A percentile compares a stretch with the other conserved stretches of the same genome.
These are phyloP conservation scores for Alces alces DNA, from an alignment of 2,113 vertebrate genomes.

Conservation along the genomic window DNA sequence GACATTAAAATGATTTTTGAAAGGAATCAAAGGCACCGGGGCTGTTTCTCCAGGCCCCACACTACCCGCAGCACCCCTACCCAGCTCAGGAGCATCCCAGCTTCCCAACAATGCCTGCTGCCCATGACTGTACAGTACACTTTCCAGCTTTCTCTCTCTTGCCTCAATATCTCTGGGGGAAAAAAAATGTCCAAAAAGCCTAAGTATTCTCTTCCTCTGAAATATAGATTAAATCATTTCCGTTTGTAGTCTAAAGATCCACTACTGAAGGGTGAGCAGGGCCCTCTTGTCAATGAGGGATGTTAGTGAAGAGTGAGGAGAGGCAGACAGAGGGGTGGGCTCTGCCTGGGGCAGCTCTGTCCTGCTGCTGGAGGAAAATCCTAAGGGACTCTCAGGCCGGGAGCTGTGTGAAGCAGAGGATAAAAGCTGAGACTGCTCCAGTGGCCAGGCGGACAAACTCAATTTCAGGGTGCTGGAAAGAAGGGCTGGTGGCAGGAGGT, in stretches of 20 bases:
- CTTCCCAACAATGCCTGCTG: not conserved
- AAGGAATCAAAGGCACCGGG: not conserved
- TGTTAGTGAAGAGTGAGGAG: not conserved
- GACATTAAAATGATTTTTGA: not conserved
- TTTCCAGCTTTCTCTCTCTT: not conserved
- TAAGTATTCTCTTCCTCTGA: not conserved
- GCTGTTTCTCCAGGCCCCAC: not conserved
- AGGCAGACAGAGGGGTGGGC: fast-evolving
- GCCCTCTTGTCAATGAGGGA: too few relatives aligned
- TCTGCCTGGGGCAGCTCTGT: not conserved
- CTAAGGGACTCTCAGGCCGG: not conserved
- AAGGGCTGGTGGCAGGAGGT: not conserved
- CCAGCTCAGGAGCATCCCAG: not conserved
- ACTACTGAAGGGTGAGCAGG: not conserved
- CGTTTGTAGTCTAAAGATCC: not conserved
- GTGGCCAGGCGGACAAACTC: not conserved
- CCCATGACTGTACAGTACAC: not conserved
- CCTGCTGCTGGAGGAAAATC: not conserved
- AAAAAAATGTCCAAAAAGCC: not conserved
- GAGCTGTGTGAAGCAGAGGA: not conserved
- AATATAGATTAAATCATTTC: not conserved
- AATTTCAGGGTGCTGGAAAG: not conserved
- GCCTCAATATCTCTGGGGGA: not conserved
- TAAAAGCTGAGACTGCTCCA: too few relatives aligned
- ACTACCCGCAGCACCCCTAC: not conserved